Conservation (phyloP, 2,797 vertebrate species). For the Ateles fusciceps region DNA sequence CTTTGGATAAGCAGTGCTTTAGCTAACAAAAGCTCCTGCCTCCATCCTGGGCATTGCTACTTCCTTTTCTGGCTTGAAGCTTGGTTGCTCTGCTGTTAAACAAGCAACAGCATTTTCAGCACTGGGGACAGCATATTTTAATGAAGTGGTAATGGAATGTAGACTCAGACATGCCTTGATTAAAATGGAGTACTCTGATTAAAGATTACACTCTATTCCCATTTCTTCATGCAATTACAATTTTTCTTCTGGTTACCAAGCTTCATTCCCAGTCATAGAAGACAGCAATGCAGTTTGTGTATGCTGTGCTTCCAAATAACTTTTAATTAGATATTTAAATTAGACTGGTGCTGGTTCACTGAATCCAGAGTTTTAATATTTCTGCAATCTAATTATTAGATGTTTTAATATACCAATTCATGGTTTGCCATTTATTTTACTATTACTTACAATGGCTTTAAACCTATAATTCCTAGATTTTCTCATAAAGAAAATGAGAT, state of each 20-base stretch:
- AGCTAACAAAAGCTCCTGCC: conserved; percentile 17
- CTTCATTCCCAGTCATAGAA: conserved; percentile 33
- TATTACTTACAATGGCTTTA: conserved; percentile 59
- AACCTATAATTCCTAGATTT: conserved; percentile 61
- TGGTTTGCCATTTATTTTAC: conserved; percentile 70
- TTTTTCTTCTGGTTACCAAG: conserved; percentile 60
- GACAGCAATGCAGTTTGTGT: conserved; percentile 47
- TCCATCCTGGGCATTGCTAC: not conserved
- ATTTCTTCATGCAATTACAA: conserved; percentile 43
- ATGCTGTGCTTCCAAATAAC: conserved; percentile 64
- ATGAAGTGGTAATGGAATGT: conserved; percentile 30
- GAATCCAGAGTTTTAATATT: conserved; percentile 60
- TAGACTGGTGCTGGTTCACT: conserved; percentile 68
- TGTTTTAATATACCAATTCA: conserved; percentile 67
- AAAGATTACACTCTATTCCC: conserved; percentile 49
- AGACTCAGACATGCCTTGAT: conserved; percentile 55
- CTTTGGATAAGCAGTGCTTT: not conserved
- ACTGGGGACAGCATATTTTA: conserved; percentile 31
- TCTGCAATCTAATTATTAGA: conserved; percentile 67
- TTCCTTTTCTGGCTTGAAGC: conserved; percentile 15
- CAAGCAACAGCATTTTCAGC: conserved; percentile 36
- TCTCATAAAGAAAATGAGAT: conserved; percentile 60
- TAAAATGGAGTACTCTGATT: conserved; percentile 62
- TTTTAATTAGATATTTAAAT: conserved; percentile 81
- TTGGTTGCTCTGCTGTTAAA: conserved; percentile 40